These are phyloP conservation scores for Turnix velox DNA, from an alignment of 2,113 vertebrate species.

Conservation along the genomic window DNA sequence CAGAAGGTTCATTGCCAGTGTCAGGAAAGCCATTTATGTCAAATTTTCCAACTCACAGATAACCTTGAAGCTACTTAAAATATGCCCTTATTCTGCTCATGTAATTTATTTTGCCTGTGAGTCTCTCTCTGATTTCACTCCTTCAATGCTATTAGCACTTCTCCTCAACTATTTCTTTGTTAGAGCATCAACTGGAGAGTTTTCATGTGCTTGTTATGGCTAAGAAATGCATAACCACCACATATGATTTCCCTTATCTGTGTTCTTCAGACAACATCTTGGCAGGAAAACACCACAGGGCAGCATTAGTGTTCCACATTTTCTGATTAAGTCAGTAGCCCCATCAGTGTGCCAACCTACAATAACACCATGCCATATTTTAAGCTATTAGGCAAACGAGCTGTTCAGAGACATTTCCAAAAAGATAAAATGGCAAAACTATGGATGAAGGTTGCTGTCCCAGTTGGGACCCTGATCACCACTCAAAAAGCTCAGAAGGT, in stretches of 20 bases:
- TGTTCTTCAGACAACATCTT: conserved; percentile 7
- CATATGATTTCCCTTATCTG: conserved; percentile 2
- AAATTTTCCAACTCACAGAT: background rate
- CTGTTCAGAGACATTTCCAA: background rate
- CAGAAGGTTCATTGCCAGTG: background rate
- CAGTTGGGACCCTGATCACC: background rate
- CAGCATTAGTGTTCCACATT: background rate
- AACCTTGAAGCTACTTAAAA: background rate
- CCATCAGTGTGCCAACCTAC: background rate
- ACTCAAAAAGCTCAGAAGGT: background rate
- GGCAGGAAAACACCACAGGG: background rate
- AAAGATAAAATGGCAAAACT: background rate
- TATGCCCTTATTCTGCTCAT: background rate
- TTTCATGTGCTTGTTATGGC: background rate
- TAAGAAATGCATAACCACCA: background rate
- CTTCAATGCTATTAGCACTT: background rate
- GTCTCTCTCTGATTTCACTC: background rate
- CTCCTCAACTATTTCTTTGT: background rate
- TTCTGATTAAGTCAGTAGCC: background rate
- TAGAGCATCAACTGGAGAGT: background rate
- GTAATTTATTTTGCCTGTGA: background rate
- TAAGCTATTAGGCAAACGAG: background rate
- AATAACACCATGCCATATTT: background rate
- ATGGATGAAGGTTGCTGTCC: background rate
- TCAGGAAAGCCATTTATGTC: background rate